phyloP scores from a whole-genome alignment of 2,888 invertebrate genomes.

The Cotesia congregata region DNA sequence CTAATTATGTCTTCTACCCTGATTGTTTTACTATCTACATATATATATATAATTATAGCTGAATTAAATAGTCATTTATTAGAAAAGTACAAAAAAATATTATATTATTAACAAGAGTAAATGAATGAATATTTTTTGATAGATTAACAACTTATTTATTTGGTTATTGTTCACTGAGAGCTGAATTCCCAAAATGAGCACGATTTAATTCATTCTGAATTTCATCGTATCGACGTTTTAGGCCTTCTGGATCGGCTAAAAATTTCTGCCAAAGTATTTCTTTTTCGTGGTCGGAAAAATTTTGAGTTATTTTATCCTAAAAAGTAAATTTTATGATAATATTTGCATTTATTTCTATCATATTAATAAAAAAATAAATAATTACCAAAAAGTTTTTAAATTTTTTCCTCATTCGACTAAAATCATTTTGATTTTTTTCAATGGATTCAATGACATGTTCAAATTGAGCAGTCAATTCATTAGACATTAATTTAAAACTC shows the following conservation, averaged over 20 bases:
- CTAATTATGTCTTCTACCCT: too few species aligned
- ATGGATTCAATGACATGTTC: slow-evolving; percentile 51
- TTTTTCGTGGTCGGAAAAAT: slow-evolving; percentile 57
- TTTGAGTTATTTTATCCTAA: slow-evolving; percentile 55
- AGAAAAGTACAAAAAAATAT: too few species aligned
- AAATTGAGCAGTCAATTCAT: slow-evolving; percentile 51
- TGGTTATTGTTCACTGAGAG: slow-evolving; percentile 39
- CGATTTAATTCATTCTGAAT: slow-evolving; percentile 51
- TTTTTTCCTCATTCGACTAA: slow-evolving; percentile 56
- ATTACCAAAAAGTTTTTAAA: slow-evolving; percentile 63
- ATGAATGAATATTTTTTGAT: background rate
- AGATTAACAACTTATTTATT: background rate
- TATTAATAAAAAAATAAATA: slow-evolving; percentile 16
- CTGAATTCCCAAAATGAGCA: slow-evolving; percentile 47
- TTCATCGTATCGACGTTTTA: slow-evolving; percentile 55
- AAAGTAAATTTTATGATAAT: slow-evolving; percentile 36
- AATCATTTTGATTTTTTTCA: slow-evolving; percentile 51
- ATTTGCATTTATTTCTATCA: slow-evolving; percentile 12
- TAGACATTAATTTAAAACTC: slow-evolving; percentile 55
- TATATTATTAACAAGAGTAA: slow-evolving; percentile 20
- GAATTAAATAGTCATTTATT: too few species aligned
- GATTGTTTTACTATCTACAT: too few species aligned
- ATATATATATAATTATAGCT: too few species aligned
- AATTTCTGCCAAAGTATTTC: slow-evolving; percentile 65
- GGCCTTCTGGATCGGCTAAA: slow-evolving; percentile 57